These are phyloP conservation scores for Nephrotoma guestfalica DNA, from an alignment of 2,888 invertebrate species.

Conservation along the genomic window DNA sequence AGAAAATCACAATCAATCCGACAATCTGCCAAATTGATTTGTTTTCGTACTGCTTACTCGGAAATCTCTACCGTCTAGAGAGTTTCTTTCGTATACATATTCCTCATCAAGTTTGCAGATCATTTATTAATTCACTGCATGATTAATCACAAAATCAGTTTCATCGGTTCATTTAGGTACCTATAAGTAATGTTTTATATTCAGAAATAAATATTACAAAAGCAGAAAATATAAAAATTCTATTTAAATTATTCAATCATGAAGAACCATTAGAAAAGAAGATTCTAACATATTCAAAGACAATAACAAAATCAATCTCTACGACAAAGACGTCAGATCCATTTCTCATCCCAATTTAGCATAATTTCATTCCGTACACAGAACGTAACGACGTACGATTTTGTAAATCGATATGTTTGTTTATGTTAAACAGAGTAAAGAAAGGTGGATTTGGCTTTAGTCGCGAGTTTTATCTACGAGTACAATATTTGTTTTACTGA, in stretches of 20 bases:
- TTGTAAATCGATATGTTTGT: not conserved
- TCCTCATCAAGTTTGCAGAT: not conserved
- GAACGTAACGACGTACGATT: no score
- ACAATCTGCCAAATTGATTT: not conserved
- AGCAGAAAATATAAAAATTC: not conserved
- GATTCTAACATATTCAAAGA: not conserved
- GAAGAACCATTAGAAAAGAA: not conserved
- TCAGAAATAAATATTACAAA: not conserved
- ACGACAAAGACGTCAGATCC: not conserved
- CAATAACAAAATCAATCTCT: not conserved
- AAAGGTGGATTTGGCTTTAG: no score
- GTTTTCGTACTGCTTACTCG: not conserved
- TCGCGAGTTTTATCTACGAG: no score
- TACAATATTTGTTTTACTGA: no score
- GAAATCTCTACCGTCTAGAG: not conserved
- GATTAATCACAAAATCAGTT: not conserved
- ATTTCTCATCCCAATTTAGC: not conserved
- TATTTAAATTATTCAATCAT: not conserved
- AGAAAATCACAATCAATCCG: not conserved
- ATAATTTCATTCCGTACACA: not conserved
- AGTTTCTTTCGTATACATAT: not conserved
- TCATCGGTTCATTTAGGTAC: not conserved
- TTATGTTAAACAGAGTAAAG: not conserved
- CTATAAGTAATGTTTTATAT: not conserved
- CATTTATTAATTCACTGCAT: not conserved